Percentiles rank a stretch among this genome's conserved stretches.
Evolutionary conservation across 92 coral and sea anemone genomes (phyloP).

Genomic region (Zoanthus sociatus): DNA sequence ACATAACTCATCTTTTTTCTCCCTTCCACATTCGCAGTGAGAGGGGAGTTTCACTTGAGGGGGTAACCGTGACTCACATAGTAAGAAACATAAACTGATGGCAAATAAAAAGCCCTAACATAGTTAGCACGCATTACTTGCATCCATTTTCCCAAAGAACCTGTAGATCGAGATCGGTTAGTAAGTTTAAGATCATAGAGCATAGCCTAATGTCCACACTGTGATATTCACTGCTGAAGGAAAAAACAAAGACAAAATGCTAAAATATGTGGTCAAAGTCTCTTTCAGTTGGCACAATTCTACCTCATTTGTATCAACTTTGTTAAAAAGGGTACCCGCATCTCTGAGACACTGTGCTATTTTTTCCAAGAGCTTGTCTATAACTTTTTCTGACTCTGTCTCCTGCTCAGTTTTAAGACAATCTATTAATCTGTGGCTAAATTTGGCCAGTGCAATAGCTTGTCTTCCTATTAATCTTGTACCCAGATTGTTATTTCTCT

Average conservation of each 20-base stretch:
- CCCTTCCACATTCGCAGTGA: slow-evolving; percentile 64
- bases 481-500: slow-evolving; percentile 62
- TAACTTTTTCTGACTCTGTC: slow-evolving; percentile 52
- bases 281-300: slow-evolving; percentile 50
- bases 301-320: slow-evolving; percentile 44
- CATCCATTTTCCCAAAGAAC: slow-evolving; percentile 49
- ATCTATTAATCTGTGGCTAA: slow-evolving; percentile 65
- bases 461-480: slow-evolving; percentile 64
- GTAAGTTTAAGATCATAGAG: slow-evolving; percentile 34
- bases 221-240: slow-evolving; percentile 46
- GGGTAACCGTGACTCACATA: slow-evolving; percentile 55
- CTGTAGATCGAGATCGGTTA: slow-evolving; percentile 24
- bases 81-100: slow-evolving; percentile 51
- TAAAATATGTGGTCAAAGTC: slow-evolving; percentile 30
- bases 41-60: slow-evolving; percentile 29
- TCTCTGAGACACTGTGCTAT: slow-evolving; percentile 61
- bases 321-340: slow-evolving; percentile 74
- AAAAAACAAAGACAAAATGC: slow-evolving; percentile 50
- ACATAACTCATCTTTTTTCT: slow-evolving; percentile 28
- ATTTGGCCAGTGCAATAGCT: slow-evolving; percentile 69
- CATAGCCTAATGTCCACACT: slow-evolving; percentile 63
- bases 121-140: slow-evolving; percentile 62
- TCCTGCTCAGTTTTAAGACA: slow-evolving; percentile 49
- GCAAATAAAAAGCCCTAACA: slow-evolving; percentile 63
- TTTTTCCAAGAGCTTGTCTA: slow-evolving; percentile 65